Base-by-base conservation (phyloP, 1,140 invertebrate species). In the Megalonaias nervosa region DNA sequence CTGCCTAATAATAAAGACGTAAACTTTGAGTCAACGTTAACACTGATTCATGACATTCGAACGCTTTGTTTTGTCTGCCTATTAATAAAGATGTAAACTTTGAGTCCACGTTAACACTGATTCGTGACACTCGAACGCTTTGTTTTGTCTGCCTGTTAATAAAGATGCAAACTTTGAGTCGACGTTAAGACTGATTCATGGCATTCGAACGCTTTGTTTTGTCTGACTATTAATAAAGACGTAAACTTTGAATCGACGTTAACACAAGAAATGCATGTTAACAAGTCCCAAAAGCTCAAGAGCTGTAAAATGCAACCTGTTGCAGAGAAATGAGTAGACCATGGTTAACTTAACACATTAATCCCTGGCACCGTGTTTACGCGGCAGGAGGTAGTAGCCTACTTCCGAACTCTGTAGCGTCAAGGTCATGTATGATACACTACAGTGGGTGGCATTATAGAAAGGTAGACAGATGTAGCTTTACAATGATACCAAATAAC, bases 41-140 rank as follows among this genome's bases (percentile, higher is more conserved):
- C 85, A 88, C 65, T 80, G 70, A 9, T 57, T 19, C n/a, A 71
- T n/a, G 3, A 77, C 87, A 23, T 60, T 69, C 17, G 26, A 19
- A 61, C 78, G 60, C 26, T 21, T 74, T 23, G 68, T 23, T 23
- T 58, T 55, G 23, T 82, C 82, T 16, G 69, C 55, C 81, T 83
- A 70, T 17, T 55, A 71, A 31, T 38, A 38, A 38, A 2, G 2
- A 38, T 0, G 9, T 38, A 38, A 38, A 38, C 38, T 38, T 38
- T 38, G 6, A 38, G 38, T 48, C 38, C 4, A 48, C 38, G 59
- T 87, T 85, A 87, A 65, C 3, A 48, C 38, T 80, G 72, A 13
- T 57, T 16, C 19, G 69, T 23, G 3, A 77, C 87, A 23, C 56
- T 69, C n/a, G 26, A 17, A 61, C 77, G 59, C 23, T 21, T 74